phyloP scores from a whole-genome alignment of 2,888 invertebrate species.

The Netelia inedita region DNA sequence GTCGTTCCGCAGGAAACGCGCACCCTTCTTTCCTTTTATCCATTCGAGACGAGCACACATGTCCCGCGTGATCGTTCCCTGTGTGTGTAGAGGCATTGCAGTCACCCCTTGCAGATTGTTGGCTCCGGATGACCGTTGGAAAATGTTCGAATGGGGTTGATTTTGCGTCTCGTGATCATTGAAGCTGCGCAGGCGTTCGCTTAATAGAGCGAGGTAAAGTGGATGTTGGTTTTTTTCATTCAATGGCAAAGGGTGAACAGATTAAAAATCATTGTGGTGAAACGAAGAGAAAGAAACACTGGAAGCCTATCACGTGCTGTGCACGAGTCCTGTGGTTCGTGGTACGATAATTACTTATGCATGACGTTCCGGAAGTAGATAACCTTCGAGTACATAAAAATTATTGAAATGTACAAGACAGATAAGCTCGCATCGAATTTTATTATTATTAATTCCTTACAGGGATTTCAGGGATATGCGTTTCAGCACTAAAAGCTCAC shows the following conservation, averaged over 20 bases:
- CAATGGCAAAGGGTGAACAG: not conserved
- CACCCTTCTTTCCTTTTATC: slow-evolving; percentile 62
- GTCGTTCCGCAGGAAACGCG: slow-evolving; percentile 59
- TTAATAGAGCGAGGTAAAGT: slow-evolving; percentile 56
- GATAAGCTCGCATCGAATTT: not conserved
- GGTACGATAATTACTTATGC: slow-evolving; percentile 24
- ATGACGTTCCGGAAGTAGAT: slow-evolving; percentile 27
- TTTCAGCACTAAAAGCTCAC: not conserved
- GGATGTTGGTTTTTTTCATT: slow-evolving; percentile 49
- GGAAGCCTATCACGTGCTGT: slow-evolving; percentile 55
- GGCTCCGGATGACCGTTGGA: slow-evolving; percentile 70
- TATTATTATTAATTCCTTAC: not conserved
- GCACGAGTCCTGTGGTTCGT: slow-evolving; percentile 35
- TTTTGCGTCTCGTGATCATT: slow-evolving; percentile 19
- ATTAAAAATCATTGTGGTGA: slow-evolving; percentile 13
- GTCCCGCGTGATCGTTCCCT: slow-evolving; percentile 51
- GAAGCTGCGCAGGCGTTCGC: slow-evolving; percentile 25
- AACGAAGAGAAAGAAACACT: not conserved
- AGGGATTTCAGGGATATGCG: not conserved
- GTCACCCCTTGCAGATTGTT: slow-evolving; percentile 55
- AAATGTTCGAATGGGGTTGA: slow-evolving; percentile 53
- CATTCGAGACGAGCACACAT: slow-evolving; percentile 65
- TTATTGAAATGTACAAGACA: not conserved
- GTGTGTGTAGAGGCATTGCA: slow-evolving; percentile 33
- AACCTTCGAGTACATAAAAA: not conserved